Evolutionary conservation across 2,113 vertebrate species (phyloP).

Genomic region (Vulpes ferrilata): DNA sequence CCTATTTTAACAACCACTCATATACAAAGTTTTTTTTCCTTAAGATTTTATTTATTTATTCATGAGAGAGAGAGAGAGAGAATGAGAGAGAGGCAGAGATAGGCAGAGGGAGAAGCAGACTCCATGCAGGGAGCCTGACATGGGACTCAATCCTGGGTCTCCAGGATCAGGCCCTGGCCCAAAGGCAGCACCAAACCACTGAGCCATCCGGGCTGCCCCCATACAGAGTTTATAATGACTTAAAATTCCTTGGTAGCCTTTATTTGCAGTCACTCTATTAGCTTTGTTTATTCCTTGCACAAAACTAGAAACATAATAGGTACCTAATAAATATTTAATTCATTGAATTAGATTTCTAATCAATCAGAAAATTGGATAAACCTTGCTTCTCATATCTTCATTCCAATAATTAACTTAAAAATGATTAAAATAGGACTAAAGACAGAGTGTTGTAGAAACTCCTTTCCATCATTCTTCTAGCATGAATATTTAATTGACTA

Average conservation of each 20-base stretch:
- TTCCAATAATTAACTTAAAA: conserved; percentile 69
- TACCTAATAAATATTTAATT: conserved; percentile 64
- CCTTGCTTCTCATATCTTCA: neutral
- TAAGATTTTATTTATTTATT: too few species aligned
- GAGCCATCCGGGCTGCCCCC: neutral
- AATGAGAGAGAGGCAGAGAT: too few species aligned
- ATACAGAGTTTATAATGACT: neutral
- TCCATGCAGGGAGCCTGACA: too few species aligned
- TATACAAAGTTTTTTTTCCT: neutral
- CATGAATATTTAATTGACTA: conserved; percentile 55
- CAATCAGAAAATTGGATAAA: conserved; percentile 44
- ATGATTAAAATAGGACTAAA: conserved; percentile 38
- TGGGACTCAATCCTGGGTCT: too few species aligned
- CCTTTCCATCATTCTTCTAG: neutral
- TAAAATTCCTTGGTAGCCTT: neutral
- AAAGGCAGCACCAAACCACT: too few species aligned
- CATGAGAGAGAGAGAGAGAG: too few species aligned
- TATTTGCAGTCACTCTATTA: neutral
- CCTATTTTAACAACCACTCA: neutral
- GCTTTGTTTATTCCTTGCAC: neutral
- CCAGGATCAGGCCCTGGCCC: too few species aligned
- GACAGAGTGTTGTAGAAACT: neutral
- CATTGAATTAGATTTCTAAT: conserved; percentile 9
- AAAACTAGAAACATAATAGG: neutral
- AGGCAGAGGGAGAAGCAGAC: too few species aligned